Evolutionary conservation across 2,888 invertebrate species (phyloP), one percentile per base, ranked within the genome.

Genomic region (Dolichopus griseipennis): DNA sequence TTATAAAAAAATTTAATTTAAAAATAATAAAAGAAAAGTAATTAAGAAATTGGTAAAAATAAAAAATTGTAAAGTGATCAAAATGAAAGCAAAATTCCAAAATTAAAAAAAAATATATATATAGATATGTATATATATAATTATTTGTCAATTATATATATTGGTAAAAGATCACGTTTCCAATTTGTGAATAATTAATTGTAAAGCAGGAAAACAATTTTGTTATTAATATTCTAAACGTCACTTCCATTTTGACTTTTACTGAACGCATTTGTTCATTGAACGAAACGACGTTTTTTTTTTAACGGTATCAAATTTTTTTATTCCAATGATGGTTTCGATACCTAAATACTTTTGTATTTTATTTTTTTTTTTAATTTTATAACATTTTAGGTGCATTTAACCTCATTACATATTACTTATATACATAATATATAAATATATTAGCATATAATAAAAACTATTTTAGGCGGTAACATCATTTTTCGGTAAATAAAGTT

Each of bases 401-500:
- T 52, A 52, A 52, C 52, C 52, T 18, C 52, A 52, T 52, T 52
- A 2, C 18, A 18, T 18, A 52, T 27, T 52, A 52, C 6, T 52
- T 43, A 34, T n/a, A n/a, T n/a, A n/a, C n/a, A n/a, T n/a, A n/a
- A 27, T 7, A 41, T 6, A 41, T 27, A 27, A 27, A 27, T 27
- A 27, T 27, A 66, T 43, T n/a, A 15, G 52, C 37, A 10, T 37
- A 12, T 37, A 37, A 37, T 9, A n/a, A n/a, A n/a, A 7, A 37
- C 12, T 52, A 52, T 52, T 18, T 52, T 52, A 18, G 15, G 52
- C 52, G 9, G 9, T 41, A 41, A 41, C 41, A 12, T 41, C 41
- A 12, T 15, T 64, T 62, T 69, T 68, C 1, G 69, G 69, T 68
- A 68, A 66, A 65, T 69, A 69, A 10, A 69, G 65, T 64, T 69